Evolutionary conservation across 35 echinoderm and acorn worm species (phyloP).

Genomic region (Stichopus chloronotus): DNA sequence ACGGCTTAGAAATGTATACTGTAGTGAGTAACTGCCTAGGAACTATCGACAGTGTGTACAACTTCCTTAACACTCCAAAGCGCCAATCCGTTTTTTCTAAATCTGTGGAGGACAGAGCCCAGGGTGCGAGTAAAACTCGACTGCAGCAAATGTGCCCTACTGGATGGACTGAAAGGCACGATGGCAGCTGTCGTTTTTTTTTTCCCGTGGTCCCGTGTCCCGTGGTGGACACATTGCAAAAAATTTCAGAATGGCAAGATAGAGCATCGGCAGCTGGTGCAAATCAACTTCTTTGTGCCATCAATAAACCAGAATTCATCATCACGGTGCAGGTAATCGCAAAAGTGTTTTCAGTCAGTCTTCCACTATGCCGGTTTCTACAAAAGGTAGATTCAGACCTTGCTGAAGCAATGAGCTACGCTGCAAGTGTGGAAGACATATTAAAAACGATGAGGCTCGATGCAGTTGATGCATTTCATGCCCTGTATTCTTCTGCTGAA

Average conservation of each 20-base stretch:
- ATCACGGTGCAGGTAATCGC: no score
- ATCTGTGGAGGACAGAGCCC: slow-evolving; percentile 28
- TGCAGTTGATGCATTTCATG: slow-evolving; percentile 29
- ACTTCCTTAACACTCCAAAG: slow-evolving; percentile 47
- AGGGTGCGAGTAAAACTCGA: background rate
- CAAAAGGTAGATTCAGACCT: slow-evolving; percentile 28
- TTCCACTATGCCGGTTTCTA: slow-evolving; percentile 35
- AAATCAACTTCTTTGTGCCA: no score
- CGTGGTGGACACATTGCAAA: slow-evolving; percentile 16
- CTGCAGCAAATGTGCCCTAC: slow-evolving; percentile 44
- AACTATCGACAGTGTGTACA: slow-evolving; percentile 15
- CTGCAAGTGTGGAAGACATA: slow-evolving; percentile 2
- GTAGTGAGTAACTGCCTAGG: slow-evolving; percentile 28
- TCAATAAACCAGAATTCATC: no score
- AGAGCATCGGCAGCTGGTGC: slow-evolving; percentile 42
- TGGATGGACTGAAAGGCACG: slow-evolving; percentile 36
- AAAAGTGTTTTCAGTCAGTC: slow-evolving; percentile 24
- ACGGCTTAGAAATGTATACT: no score
- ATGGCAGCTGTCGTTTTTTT: slow-evolving; percentile 48
- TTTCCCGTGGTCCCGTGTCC: background rate
- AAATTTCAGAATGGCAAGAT: slow-evolving; percentile 28
- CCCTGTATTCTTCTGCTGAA: slow-evolving; percentile 22
- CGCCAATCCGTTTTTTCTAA: slow-evolving; percentile 48
- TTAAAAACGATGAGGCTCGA: slow-evolving; percentile 18
- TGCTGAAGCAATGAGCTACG: no score